A percentile compares a stretch with the other conserved stretches of the same genome.
Conservation (phyloP, 2,888 invertebrate species). For the Cremastinae sp. region DNA sequence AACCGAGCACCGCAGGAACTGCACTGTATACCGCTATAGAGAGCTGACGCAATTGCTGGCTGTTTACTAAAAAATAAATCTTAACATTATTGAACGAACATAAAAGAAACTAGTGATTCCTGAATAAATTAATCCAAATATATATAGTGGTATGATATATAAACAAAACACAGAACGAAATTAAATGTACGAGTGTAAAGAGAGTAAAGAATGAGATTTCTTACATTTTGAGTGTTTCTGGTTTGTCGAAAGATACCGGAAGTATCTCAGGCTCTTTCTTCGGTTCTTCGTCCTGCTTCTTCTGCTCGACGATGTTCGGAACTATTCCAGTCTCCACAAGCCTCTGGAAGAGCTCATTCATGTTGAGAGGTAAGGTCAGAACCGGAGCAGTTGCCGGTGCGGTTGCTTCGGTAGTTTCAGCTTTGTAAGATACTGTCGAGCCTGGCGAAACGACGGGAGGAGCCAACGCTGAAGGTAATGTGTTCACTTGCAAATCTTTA, state of each 20-base stretch:
- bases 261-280: slow-evolving; percentile 81
- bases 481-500: slow-evolving; percentile 81
- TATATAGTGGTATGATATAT: no score
- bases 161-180: no score
- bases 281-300: slow-evolving; percentile 73
- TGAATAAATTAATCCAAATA: no score
- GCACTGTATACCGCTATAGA: slow-evolving; percentile 97
- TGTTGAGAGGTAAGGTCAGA: slow-evolving; percentile 83
- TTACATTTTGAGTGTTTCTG: slow-evolving; percentile 88
- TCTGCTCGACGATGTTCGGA: slow-evolving; percentile 76
- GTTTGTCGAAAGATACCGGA: slow-evolving; percentile 85
- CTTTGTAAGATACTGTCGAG: slow-evolving; percentile 78
- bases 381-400: slow-evolving; percentile 71
- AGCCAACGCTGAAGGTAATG: slow-evolving; percentile 85
- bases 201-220: slow-evolving; percentile 74
- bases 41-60: slow-evolving; percentile 84
- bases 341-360: slow-evolving; percentile 92
- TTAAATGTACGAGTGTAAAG: no score
- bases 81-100: slow-evolving; percentile 1
- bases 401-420: slow-evolving; percentile 72
- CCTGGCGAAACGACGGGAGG: slow-evolving; percentile 83
- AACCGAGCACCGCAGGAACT: slow-evolving; percentile 97
- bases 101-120: neutral
- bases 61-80: slow-evolving; percentile 85
- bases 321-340: slow-evolving; percentile 93